phyloP scores from a whole-genome alignment of 1,140 invertebrate species.

The Frieseomelitta varia region DNA sequence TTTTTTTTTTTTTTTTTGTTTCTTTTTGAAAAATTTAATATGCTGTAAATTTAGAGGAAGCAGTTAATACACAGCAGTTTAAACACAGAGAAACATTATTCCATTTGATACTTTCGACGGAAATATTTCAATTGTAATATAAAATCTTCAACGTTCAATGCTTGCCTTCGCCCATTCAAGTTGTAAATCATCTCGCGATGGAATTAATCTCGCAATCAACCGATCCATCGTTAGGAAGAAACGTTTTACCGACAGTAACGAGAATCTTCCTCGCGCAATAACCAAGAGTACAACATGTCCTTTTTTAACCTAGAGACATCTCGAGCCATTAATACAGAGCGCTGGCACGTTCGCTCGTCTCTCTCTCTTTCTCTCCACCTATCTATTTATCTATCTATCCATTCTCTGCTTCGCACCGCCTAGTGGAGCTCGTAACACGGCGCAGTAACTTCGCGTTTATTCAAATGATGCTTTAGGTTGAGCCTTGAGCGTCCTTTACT shows the following conservation, averaged over 20 bases:
- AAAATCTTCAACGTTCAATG: neutral
- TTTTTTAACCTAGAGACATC: constrained; percentile 47
- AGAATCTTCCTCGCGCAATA: constrained; percentile 32
- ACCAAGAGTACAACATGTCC: constrained; percentile 19
- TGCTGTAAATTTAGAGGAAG: neutral
- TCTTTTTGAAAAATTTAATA: too few species aligned
- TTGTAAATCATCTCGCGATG: too few species aligned
- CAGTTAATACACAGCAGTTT: neutral
- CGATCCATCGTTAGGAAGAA: constrained; percentile 32
- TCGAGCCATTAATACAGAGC: constrained; percentile 66
- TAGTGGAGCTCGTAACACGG: constrained; percentile 45
- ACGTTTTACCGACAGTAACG: constrained; percentile 22
- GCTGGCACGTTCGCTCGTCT: constrained; percentile 31
- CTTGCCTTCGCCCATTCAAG: neutral
- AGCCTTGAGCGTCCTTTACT: constrained; percentile 68
- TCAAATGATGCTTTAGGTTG: constrained; percentile 78
- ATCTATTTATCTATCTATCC: constrained; percentile 24
- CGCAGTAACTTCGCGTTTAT: constrained; percentile 76
- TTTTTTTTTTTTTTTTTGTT: too few species aligned
- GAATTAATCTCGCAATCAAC: neutral
- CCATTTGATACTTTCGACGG: neutral
- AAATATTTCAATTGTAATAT: neutral
- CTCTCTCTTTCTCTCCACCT: constrained; percentile 2
- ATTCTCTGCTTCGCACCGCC: neutral
- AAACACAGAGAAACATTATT: neutral